These are phyloP conservation scores for Theonella swinhoei DNA, from an alignment of 37 sponge, comb jelly and placozoan species.

Conservation along the genomic window DNA sequence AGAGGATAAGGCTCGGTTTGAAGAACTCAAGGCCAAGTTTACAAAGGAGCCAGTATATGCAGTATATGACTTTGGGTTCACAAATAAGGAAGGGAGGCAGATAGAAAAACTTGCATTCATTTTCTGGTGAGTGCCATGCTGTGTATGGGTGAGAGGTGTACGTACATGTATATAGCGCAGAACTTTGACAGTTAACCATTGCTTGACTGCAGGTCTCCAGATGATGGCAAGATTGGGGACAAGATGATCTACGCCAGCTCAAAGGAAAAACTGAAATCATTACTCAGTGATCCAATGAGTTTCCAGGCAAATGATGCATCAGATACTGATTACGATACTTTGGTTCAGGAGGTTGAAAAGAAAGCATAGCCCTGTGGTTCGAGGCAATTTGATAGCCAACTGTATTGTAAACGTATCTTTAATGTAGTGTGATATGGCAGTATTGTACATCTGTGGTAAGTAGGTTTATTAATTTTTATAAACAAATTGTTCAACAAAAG, in stretches of 20 bases:
- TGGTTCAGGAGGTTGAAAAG: slow-evolving; percentile 53
- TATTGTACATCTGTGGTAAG: too few relatives aligned
- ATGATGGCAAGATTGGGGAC: slow-evolving; percentile 40
- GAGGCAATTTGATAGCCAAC: too few relatives aligned
- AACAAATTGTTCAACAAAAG: too few relatives aligned
- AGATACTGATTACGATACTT: slow-evolving; percentile 53
- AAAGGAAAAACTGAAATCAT: slow-evolving; percentile 73
- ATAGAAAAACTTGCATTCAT: slow-evolving; percentile 69
- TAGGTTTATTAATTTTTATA: too few relatives aligned
- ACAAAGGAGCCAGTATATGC: slow-evolving; percentile 65
- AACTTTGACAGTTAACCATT: background rate
- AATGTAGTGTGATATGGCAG: too few relatives aligned
- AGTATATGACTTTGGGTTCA: slow-evolving; percentile 72
- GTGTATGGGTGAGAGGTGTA: background rate
- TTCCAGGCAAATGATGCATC: slow-evolving; percentile 69
- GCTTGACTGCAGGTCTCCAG: slow-evolving; percentile 48
- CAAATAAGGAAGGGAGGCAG: slow-evolving; percentile 49
- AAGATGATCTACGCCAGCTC: slow-evolving; percentile 81
- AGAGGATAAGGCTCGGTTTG: slow-evolving; percentile 33
- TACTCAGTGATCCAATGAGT: slow-evolving; percentile 48
- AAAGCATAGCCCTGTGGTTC: slow-evolving; percentile 58
- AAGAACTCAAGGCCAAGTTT: slow-evolving; percentile 16
- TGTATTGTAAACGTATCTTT: too few relatives aligned
- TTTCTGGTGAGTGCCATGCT: slow-evolving; percentile 62
- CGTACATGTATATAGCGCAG: background rate